Conservation (phyloP, 2,888 invertebrate species). For the Callimorpha dominula region DNA sequence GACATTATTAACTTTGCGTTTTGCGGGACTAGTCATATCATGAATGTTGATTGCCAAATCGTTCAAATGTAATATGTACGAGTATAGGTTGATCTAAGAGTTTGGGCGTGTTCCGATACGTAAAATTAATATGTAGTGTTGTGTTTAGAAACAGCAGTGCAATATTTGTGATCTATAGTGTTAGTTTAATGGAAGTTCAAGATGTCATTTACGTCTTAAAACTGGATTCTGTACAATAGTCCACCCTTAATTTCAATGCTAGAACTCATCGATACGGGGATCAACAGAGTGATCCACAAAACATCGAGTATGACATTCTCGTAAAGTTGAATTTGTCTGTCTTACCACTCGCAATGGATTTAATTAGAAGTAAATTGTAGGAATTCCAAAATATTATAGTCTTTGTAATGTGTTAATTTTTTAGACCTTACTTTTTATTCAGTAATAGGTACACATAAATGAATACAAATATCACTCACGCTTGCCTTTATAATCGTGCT, state of each 20-base stretch:
- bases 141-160: neutral
- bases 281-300: neutral
- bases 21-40: slow-evolving; percentile 57
- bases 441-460: neutral
- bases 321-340: too few relatives aligned
- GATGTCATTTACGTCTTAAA: too few relatives aligned
- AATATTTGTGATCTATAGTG: neutral
- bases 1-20: slow-evolving; percentile 59
- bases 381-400: neutral
- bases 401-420: neutral
- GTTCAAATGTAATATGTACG: slow-evolving; percentile 63
- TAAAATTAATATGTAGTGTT: neutral
- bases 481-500: neutral
- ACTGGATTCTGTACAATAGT: too few relatives aligned
- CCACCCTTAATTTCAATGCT: too few relatives aligned
- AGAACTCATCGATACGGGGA: too few relatives aligned
- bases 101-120: slow-evolving; percentile 37
- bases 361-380: too few relatives aligned
- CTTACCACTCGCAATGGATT: too few relatives aligned
- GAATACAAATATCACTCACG: neutral
- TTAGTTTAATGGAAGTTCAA: neutral
- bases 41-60: slow-evolving; percentile 71
- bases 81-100: slow-evolving; percentile 45
- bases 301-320: too few relatives aligned
- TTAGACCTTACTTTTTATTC: neutral